A percentile compares a stretch with the other conserved stretches of the same genome.
phyloP scores from a whole-genome alignment of 2,797 vertebrate species.

The Scyliorhinus canicula region DNA sequence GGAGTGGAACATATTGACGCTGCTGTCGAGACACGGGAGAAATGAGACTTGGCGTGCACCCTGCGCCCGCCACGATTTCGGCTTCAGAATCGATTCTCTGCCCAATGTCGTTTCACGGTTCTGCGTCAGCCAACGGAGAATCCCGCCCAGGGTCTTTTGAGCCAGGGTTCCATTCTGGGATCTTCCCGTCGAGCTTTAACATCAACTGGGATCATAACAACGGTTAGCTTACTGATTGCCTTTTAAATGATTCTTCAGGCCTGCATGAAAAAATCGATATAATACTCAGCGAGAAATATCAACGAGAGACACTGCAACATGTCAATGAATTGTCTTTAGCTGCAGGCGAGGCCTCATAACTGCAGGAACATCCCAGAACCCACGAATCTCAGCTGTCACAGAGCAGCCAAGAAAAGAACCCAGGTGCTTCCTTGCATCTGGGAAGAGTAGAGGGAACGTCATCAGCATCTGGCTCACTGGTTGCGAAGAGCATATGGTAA shows the following conservation, averaged over 20 bases:
- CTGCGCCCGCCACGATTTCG: too few species aligned
- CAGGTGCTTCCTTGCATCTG: not conserved
- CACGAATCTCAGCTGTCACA: not conserved
- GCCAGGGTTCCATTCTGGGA: too few species aligned
- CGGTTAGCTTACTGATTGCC: not conserved
- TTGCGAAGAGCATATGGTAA: not conserved
- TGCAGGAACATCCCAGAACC: not conserved
- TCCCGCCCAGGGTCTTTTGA: too few species aligned
- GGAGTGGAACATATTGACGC: too few species aligned
- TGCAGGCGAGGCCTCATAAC: not conserved
- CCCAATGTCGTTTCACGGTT: too few species aligned
- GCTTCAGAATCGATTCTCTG: too few species aligned
- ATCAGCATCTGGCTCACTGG: not conserved
- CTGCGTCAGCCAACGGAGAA: too few species aligned
- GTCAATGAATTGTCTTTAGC: not conserved
- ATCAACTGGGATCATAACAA: too few species aligned
- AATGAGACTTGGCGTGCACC: too few species aligned
- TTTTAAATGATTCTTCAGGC: not conserved
- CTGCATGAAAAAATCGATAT: not conserved
- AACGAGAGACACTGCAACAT: not conserved
- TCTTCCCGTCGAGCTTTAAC: too few species aligned
- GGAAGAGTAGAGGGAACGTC: not conserved
- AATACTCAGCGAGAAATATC: not conserved
- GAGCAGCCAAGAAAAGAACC: too few species aligned
- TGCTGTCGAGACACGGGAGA: too few species aligned